Base-by-base conservation (phyloP, 2,797 vertebrate species). In the Luscinia luscinia region DNA sequence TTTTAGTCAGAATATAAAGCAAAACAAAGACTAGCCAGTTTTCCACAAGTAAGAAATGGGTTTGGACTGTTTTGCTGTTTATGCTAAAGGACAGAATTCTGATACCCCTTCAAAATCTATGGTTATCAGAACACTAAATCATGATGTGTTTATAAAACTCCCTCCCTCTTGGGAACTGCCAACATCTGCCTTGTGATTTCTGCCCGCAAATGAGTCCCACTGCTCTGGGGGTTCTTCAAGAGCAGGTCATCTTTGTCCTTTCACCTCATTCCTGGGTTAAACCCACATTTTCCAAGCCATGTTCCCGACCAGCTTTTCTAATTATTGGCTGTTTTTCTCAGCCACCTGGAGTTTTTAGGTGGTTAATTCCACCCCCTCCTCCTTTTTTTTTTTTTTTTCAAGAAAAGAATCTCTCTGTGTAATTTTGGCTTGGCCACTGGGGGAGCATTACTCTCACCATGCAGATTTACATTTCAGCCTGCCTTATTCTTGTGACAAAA, bases 131-230 rank as follows among this genome's bases (percentile, higher is more conserved):
- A 18, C 48, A 27, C n/a, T 75, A 51, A 46, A 48, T 84, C 49
- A 9, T 17, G 13, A 27, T 11, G 3, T 59, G 41, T 75, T 78
- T 36, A 30, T 28, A 68, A 78, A 84, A 14, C 23, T 79, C 26
- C 9, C 10, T 54, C 15, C 10, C 17, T 74, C 48, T 5, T 69
- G 45, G 48, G 41, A 70, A 4, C 8, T 61, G 28, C 41, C 15
- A 19, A 3, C 3, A 2, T 52, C 45, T 84, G 45, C 30, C 36
- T 52, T 0, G 0, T 5, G 1, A 59, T 32, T 79, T 63, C 32
- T 52, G n/a, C 36, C 36, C 48, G n/a, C 27, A 49, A 10, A 20
- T 1, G 15, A 77, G 20, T 87, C 46, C 70, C 15, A 23, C 15
- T 1, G 0, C 46, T 64, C 54, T 30, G 30, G 30, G 57, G 11